Evolutionary conservation across 2,888 invertebrate species (phyloP), one percentile per base, ranked within the genome.

Genomic region (Toxonevra muliebris): DNA sequence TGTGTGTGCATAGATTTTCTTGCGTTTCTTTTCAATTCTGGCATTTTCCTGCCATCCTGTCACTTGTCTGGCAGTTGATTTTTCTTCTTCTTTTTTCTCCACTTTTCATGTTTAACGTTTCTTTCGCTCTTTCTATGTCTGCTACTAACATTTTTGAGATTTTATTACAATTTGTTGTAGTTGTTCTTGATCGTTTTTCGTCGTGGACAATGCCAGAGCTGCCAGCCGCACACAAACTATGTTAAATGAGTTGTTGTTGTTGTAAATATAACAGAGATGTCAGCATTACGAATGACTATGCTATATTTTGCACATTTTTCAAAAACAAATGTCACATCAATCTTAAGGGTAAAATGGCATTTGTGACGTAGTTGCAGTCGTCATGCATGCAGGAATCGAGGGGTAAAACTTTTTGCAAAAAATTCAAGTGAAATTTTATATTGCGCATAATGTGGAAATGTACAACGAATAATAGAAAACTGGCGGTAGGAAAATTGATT

Each of bases 241-340:
- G 30, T n/a, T n/a, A n/a, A 30, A 7, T 30, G 2, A 12, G 15
- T 50, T 43, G 30, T 50, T 61, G 50, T 30, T 30, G 11, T 52
- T 40, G 52, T 41, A 57, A 67, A 68, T 67, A 59, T 65, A 69
- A 71, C 64, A 67, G 59, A 69, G 71, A 65, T 71, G 69, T 71
- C 67, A 69, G 58, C 50, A 69, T 69, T 68, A 71, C 64, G 66
- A 71, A 71, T 69, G 66, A 62, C 64, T 68, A 64, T 69, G 58
- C 64, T 66, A 69, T 66, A 71, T 71, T 69, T 69, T 66, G 68
- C 68, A 66, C 66, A 66, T 71, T 66, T 69, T 63, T 69, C 66
- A 68, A 30, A 30, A 30, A 68, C 78, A 77, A 79, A 80, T 76
- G 79, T 77, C 79, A 78, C 79, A 80, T 80, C 80, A 80, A 80